A percentile compares a stretch with the other conserved stretches of the same genome.
These are phyloP conservation scores for Sitta carolinensis DNA, from an alignment of 2,797 vertebrate species.

Conservation along the genomic window DNA sequence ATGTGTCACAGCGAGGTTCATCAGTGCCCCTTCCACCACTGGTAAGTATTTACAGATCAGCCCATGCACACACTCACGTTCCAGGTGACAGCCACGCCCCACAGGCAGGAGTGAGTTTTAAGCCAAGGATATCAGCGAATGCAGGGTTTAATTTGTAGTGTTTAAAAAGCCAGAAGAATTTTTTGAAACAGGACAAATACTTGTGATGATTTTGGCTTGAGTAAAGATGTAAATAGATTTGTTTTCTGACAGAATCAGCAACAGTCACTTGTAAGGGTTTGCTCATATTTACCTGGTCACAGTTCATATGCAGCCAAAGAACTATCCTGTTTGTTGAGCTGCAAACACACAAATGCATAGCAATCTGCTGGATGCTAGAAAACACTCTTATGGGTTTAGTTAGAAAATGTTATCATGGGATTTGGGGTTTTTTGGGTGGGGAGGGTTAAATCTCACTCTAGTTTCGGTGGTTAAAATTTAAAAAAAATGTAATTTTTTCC, in stretches of 20 bases:
- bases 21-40: not conserved
- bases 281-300: not conserved
- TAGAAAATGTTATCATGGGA: not conserved
- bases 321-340: not conserved
- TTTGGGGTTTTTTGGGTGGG: not conserved
- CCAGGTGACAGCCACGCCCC: not conserved
- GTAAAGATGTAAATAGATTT: not conserved
- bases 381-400: not conserved
- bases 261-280: not conserved
- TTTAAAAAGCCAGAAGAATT: not conserved
- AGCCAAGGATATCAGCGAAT: not conserved
- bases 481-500: not conserved
- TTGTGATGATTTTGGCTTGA: not conserved
- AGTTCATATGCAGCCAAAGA: not conserved
- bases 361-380: not conserved
- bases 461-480: not conserved
- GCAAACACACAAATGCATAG: not conserved
- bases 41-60: not conserved
- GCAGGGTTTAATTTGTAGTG: not conserved
- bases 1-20: not conserved
- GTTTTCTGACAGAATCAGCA: not conserved
- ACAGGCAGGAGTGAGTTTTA: not conserved
- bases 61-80: not conserved
- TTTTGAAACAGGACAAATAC: not conserved
- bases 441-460: not conserved